Evolutionary conservation across 2,113 vertebrate species (phyloP).

Genomic region (Bucco capensis): DNA sequence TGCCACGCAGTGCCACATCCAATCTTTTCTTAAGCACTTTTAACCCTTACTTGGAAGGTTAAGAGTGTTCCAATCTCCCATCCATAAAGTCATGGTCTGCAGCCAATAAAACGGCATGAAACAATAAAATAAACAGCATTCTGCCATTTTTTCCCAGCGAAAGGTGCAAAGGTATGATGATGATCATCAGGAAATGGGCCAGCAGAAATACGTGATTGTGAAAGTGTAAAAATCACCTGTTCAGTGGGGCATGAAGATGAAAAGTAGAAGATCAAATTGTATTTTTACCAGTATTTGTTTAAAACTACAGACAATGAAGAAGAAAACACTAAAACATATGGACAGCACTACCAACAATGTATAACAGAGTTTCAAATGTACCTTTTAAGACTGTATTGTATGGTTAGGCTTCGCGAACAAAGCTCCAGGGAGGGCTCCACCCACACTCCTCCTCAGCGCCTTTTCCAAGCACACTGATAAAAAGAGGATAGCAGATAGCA

Average conservation of each 20-base stretch:
- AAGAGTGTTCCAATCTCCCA: background rate
- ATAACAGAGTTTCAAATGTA: background rate
- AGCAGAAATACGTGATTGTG: background rate
- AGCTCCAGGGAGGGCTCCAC: too few species aligned
- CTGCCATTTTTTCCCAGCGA: background rate
- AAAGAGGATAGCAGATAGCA: too few species aligned
- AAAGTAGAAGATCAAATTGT: background rate
- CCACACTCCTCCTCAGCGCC: too few species aligned
- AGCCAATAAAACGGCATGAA: background rate
- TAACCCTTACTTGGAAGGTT: background rate
- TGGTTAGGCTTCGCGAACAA: too few species aligned
- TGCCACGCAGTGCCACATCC: too few species aligned
- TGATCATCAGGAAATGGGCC: background rate
- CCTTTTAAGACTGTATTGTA: too few species aligned
- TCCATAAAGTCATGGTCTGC: background rate
- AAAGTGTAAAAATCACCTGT: background rate
- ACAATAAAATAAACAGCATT: background rate
- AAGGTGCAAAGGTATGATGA: background rate
- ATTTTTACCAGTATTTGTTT: background rate
- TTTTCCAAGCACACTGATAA: too few species aligned
- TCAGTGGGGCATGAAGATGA: fast-evolving
- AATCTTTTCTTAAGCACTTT: too few species aligned
- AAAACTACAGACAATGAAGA: background rate
- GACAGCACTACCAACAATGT: background rate
- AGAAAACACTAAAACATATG: background rate